A percentile compares a stretch with the other conserved stretches of the same genome.
Evolutionary conservation across 2,113 vertebrate species (phyloP).

Genomic region (Myrmecobius fasciatus): DNA sequence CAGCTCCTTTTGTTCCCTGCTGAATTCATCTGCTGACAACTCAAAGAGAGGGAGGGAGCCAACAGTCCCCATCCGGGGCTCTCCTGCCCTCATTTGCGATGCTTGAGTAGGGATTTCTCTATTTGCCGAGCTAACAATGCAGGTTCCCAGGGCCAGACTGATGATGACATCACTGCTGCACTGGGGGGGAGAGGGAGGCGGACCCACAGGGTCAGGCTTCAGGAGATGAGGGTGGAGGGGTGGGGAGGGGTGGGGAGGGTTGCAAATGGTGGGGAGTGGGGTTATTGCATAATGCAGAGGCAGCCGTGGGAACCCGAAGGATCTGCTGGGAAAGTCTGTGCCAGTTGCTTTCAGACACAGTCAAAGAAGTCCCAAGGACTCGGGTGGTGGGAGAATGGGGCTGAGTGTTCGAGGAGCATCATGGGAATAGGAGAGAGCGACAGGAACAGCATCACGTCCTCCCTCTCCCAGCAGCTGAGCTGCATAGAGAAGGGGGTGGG

Average conservation of each 20-base stretch:
- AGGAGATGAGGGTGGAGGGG: slow-evolving; percentile 30
- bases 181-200: slow-evolving; percentile 72
- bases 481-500: background rate
- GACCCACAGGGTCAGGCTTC: background rate
- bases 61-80: slow-evolving; percentile 59
- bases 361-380: slow-evolving; percentile 75
- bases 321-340: slow-evolving; percentile 82
- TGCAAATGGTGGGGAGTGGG: slow-evolving; percentile 38
- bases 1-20: slow-evolving; percentile 58
- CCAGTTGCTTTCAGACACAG: slow-evolving; percentile 77
- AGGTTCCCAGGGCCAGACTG: slow-evolving; percentile 83
- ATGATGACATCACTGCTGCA: slow-evolving; percentile 83
- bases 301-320: slow-evolving; percentile 83
- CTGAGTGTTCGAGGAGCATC: slow-evolving; percentile 18
- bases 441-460: background rate
- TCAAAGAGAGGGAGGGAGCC: slow-evolving; percentile 77
- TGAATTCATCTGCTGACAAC: slow-evolving; percentile 80
- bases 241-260: slow-evolving; percentile 45
- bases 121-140: slow-evolving; percentile 87
- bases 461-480: background rate
- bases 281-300: slow-evolving; percentile 78
- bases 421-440: background rate
- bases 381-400: slow-evolving; percentile 4
- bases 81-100: slow-evolving; percentile 92
- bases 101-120: slow-evolving; percentile 96